Evolutionary conservation across 2,113 vertebrate species (phyloP), one percentile per base, ranked within the genome.

Genomic region (Pelmatolapia mariae): DNA sequence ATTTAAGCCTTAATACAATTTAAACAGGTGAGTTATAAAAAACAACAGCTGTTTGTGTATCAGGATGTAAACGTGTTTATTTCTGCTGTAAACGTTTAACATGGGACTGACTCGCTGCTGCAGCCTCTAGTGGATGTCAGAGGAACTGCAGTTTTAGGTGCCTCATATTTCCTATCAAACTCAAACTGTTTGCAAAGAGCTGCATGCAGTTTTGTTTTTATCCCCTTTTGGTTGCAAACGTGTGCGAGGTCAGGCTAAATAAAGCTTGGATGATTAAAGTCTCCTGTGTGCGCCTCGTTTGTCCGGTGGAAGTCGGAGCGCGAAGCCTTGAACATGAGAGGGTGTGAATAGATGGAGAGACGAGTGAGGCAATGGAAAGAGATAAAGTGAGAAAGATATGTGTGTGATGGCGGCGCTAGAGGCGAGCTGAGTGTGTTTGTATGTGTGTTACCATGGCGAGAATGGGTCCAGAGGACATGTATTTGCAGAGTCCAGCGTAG

Each of bases 391-490:
- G 59, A 66, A 43, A 82, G 78, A 47, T 83, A 83, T 80, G 71
- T 31, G 45, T 10, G 26, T 79, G 47, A 79, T 33, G 9, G 79
- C 10, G 22, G 9, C 2, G 6, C 7, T 8, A 4, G 24, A 45
- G 56, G 26, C 11, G 4, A 45, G 81, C 16, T 29, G 68, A 73
- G 68, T 76, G 68, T 76, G 80, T 85, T 38, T 19, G 52, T 71
- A 16, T 13, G 9, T 83, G 54, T 5, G 81, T 95, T 98, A 99
- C 98, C 98, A 99, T 99, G 88, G 98, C 98, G 16, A 98, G 87
- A 2, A 99, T 4, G 1, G 98, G 98, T 12, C 98, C 98, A 0
- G 98, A 98, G 61, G 95, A 91, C 98, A 98, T 99, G 94, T 98
- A 99, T 43, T 97, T 97, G 89, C 98, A 97, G 73, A 99, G 97